Evolutionary conservation across 2,113 vertebrate genomes (phyloP).

Genomic region (Laterallus jamaicensis): DNA sequence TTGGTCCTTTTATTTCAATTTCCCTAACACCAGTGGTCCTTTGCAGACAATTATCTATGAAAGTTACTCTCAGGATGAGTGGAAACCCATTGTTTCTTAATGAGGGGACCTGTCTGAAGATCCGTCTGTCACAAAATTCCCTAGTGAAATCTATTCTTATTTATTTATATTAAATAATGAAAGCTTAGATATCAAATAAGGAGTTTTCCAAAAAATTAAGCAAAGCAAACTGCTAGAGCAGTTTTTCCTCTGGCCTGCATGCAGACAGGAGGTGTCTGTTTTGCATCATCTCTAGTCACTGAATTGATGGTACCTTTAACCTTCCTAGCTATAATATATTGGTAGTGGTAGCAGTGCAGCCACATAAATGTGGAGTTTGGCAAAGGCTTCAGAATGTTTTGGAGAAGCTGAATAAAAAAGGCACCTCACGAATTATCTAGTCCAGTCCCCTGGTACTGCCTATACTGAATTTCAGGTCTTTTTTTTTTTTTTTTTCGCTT

Average conservation of each 20-base stretch:
- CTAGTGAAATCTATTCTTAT: neutral
- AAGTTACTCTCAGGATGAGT: neutral
- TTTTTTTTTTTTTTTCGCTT: neutral
- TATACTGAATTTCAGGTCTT: neutral
- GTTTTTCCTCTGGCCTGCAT: neutral
- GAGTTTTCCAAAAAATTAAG: neutral
- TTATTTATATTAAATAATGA: neutral
- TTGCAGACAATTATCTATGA: slow-evolving; percentile 10
- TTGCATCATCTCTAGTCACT: neutral
- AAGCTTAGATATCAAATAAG: neutral
- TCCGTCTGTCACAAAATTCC: neutral
- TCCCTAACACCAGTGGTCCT: neutral
- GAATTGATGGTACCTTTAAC: neutral
- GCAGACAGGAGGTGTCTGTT: neutral
- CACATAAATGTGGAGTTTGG: neutral
- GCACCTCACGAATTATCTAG: neutral
- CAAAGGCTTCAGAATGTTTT: neutral
- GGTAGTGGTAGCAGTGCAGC: neutral
- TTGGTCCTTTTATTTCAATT: slow-evolving; percentile 2
- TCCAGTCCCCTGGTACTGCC: neutral
- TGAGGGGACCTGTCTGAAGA: neutral
- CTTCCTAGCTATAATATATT: neutral
- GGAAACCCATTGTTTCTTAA: slow-evolving; percentile 8
- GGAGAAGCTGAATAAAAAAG: neutral
- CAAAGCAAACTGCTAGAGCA: neutral